Conservation (phyloP, 2,888 invertebrate species). For the Andrena flavipes region DNA sequence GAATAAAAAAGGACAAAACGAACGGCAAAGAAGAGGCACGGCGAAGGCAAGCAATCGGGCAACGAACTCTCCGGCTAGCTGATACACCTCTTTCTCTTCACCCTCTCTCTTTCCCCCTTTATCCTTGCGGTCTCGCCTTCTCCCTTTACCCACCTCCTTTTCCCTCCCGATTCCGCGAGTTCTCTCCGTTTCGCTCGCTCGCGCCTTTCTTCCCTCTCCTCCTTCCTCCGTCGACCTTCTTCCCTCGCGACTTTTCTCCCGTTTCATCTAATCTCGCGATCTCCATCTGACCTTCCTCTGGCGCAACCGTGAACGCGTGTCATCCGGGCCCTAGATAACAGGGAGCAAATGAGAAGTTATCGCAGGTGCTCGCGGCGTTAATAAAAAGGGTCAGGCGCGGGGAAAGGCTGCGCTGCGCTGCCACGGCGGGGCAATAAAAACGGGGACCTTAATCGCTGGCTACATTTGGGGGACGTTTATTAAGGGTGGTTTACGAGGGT, state of each 20-base stretch:
- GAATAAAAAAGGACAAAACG: constrained; percentile 69
- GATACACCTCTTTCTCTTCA: constrained; percentile 59
- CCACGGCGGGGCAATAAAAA: not conserved
- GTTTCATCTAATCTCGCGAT: constrained; percentile 59
- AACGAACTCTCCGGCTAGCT: constrained; percentile 75
- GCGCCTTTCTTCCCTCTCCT: not conserved
- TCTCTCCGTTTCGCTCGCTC: constrained; percentile 7
- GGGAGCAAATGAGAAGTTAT: constrained; percentile 60
- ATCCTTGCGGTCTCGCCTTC: constrained; percentile 25
- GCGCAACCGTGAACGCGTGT: constrained; percentile 51
- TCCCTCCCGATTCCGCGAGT: constrained; percentile 4
- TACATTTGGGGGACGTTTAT: no score
- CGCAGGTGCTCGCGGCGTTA: constrained; percentile 48
- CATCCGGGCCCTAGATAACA: constrained; percentile 55
- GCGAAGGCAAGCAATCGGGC: constrained; percentile 77
- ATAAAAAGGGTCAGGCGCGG: constrained; percentile 24
- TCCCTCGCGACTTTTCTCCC: constrained; percentile 41
- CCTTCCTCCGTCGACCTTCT: constrained; percentile 11
- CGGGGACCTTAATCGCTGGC: no score
- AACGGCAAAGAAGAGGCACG: constrained; percentile 60
- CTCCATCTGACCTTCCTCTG: constrained; percentile 57
- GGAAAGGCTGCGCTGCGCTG: not conserved
- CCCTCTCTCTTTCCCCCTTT: constrained; percentile 22
- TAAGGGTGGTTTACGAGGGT: no score
- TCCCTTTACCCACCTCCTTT: not conserved